Evolutionary conservation across 37 sponge, comb jelly and placozoan species (phyloP).

Genomic region (Aplysina aerophoba): DNA sequence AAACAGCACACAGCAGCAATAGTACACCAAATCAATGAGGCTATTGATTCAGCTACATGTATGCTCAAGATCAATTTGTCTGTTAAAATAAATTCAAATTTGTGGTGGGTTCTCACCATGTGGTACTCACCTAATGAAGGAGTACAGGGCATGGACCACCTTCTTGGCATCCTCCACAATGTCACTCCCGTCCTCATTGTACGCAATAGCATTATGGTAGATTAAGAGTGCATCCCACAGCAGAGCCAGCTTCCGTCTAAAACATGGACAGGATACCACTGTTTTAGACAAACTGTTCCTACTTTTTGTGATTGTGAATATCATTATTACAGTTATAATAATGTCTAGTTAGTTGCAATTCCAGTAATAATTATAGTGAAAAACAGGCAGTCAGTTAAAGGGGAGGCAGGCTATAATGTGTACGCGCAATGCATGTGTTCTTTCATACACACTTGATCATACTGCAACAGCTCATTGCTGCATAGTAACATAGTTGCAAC

Average conservation of each 20-base stretch:
- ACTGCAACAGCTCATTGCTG: not conserved
- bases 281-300: not conserved
- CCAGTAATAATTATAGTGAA: not conserved
- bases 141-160: constrained; percentile 54
- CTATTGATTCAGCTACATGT: too few relatives aligned
- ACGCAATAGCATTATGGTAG: constrained; percentile 60
- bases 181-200: constrained; percentile 75
- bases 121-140: constrained; percentile 61
- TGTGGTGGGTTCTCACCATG: not conserved
- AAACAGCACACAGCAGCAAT: too few relatives aligned
- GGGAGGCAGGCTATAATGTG: too few relatives aligned
- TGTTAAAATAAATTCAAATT: not conserved
- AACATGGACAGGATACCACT: too few relatives aligned
- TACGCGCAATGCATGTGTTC: too few relatives aligned
- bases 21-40: too few relatives aligned
- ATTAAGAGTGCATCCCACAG: constrained; percentile 74
- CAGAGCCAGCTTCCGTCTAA: constrained; percentile 66
- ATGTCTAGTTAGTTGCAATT: not conserved
- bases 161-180: constrained; percentile 64
- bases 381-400: not conserved
- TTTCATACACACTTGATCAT: too few relatives aligned
- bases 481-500: too few relatives aligned
- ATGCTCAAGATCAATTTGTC: not conserved
- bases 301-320: too few relatives aligned
- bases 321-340: too few relatives aligned